Conservation (phyloP, 2,113 vertebrate species). For the Bucco capensis region DNA sequence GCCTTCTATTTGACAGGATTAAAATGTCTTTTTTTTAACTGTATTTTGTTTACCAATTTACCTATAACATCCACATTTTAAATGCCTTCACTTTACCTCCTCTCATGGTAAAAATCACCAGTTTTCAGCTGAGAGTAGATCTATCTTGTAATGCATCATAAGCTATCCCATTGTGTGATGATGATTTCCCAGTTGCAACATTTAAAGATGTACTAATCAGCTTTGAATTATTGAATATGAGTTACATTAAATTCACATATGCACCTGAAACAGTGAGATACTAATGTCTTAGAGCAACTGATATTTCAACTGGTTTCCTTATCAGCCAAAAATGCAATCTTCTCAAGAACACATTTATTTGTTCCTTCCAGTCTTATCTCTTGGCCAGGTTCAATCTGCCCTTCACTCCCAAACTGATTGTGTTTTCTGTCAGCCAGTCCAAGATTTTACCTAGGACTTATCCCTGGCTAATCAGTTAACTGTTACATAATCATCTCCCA, state of each 20-base stretch:
- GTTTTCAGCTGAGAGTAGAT: not conserved
- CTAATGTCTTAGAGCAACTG: not conserved
- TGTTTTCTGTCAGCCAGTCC: not conserved
- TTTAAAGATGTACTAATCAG: not conserved
- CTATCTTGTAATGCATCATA: not conserved
- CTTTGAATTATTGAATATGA: not conserved
- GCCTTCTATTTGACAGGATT: not conserved
- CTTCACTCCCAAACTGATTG: not conserved
- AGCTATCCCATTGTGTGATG: not conserved
- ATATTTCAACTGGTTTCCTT: not conserved
- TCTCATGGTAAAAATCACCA: not conserved
- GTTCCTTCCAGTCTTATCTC: not conserved
- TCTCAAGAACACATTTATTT: not conserved
- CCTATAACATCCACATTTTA: not conserved
- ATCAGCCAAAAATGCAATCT: not conserved
- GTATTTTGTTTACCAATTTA: not conserved
- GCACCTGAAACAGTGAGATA: not conserved
- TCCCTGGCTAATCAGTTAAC: not conserved
- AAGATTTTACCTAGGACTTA: not conserved
- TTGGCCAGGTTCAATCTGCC: accelerated
- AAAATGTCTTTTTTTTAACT: not conserved
- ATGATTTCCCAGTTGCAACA: not conserved
- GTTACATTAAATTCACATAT: not conserved
- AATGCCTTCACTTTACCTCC: not conserved
- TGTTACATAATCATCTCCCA: not conserved